Evolutionary conservation across 2,113 vertebrate species (phyloP), one percentile per base, ranked within the genome.

Genomic region (Elachura formosa): DNA sequence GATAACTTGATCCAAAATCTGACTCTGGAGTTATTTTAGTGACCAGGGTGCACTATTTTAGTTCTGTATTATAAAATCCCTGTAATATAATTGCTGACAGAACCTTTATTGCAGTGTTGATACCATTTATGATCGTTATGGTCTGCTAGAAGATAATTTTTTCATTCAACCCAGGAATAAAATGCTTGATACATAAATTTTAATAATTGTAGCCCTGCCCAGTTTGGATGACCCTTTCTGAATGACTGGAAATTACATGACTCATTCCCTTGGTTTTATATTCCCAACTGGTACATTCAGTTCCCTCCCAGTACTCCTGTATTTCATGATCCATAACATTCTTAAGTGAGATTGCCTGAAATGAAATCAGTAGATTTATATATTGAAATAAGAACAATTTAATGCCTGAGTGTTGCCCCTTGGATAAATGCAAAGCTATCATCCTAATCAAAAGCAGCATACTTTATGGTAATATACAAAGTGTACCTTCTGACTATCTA

Each of bases 11-110:
- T 83, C 84, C 91, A 68, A 86, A 88, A 76, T 83, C 73, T 96
- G 91, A 94, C 91, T 91, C 91, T 77, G 38, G 56, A 95, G 90
- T 85, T 97, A 96, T 96, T 96, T 97, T 93, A 90, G 84, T 86
- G 87, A 79, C 78, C 83, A 87, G 78, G 87, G 89, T 92, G 68
- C 36, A 25, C 90, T 95, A 86, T 90, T 97, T 95, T 84, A 59
- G 52, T 68, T 96, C 68, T 71, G 51, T 73, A 10, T 92, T 95
- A 92, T 95, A 94, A 94, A 94, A 96, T 97, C 74, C 24, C 45
- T 80, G 4, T 73, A 91, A 91, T 56, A 79, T 62, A 92, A 95
- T 77, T 92, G 90, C 91, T 96, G 95, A 96, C 89, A 92, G 67
- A 93, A 85, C 49, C 56, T 95, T 89, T 94, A 89, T 52, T 14